These are phyloP conservation scores for Hemiprocne comata DNA, from an alignment of 2,113 vertebrate species.

Conservation along the genomic window DNA sequence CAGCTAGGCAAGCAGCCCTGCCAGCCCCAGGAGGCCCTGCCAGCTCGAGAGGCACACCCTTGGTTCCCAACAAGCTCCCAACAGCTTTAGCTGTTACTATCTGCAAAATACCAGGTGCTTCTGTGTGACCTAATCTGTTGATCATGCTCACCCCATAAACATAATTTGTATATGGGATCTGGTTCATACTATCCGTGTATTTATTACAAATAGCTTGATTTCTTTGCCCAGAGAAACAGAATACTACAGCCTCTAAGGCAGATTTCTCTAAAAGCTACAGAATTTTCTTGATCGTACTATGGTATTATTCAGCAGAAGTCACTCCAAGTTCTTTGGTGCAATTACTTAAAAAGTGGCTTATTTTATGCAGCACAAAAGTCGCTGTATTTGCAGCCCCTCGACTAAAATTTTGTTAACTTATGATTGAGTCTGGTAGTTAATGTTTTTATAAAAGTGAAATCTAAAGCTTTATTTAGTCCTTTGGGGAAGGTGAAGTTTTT, in stretches of 20 bases:
- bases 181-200: background rate
- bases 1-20: background rate
- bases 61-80: background rate
- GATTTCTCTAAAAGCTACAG: background rate
- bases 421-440: background rate
- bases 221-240: background rate
- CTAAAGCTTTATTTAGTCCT: background rate
- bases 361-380: background rate
- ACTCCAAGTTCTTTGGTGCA: background rate
- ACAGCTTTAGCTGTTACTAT: background rate
- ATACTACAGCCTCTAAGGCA: background rate
- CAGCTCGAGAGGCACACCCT: background rate
- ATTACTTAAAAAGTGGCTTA: background rate
- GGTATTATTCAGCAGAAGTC: background rate
- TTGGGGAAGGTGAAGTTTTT: background rate
- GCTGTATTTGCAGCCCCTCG: background rate
- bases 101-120: constrained; percentile 13
- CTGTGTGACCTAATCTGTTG: background rate
- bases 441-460: background rate
- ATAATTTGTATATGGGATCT: background rate
- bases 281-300: background rate
- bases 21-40: background rate
- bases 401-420: background rate
- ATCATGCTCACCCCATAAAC: background rate
- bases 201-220: background rate